Conservation (phyloP, 2,797 vertebrate species). For the Taenioides sp. region DNA sequence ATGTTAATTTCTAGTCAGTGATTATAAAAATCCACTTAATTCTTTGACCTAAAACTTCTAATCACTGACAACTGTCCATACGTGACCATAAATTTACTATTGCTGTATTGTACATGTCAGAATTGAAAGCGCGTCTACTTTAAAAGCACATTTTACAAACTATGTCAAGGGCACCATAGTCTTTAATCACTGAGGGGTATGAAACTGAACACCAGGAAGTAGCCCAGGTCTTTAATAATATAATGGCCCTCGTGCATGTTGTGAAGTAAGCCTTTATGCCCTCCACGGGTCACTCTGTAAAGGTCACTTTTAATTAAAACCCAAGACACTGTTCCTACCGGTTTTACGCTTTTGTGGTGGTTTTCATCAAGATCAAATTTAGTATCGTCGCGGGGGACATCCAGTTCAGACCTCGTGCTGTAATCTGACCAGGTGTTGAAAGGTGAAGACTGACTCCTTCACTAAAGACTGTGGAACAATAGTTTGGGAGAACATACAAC, state of each 20-base stretch:
- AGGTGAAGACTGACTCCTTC: conserved; percentile 36
- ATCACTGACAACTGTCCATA: conserved; percentile 7
- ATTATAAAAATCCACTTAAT: neutral
- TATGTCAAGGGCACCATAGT: conserved; percentile 64
- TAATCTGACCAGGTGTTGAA: conserved; percentile 69
- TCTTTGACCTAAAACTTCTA: neutral
- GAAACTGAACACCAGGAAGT: conserved; percentile 73
- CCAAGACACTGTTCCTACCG: conserved; percentile 51
- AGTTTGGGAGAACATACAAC: conserved; percentile 3
- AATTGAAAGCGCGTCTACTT: conserved; percentile 12
- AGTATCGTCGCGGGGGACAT: conserved; percentile 49
- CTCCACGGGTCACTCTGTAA: conserved; percentile 33
- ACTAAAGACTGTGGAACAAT: conserved; percentile 20
- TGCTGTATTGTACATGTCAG: conserved; percentile 4
- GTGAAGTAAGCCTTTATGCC: conserved; percentile 51
- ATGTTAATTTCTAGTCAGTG: neutral
- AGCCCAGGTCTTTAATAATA: conserved; percentile 68
- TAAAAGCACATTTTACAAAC: conserved; percentile 18
- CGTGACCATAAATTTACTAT: conserved; percentile 26
- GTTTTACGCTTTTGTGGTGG: conserved; percentile 53
- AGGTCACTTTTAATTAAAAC: conserved; percentile 79
- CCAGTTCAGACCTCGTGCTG: conserved; percentile 38
- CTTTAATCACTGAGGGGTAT: conserved; percentile 61
- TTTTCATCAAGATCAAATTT: conserved; percentile 81
- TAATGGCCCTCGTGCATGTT: conserved; percentile 55